These are phyloP conservation scores for Petrocephalus sullivani DNA, from an alignment of 2,797 vertebrate genomes.

Conservation along the genomic window DNA sequence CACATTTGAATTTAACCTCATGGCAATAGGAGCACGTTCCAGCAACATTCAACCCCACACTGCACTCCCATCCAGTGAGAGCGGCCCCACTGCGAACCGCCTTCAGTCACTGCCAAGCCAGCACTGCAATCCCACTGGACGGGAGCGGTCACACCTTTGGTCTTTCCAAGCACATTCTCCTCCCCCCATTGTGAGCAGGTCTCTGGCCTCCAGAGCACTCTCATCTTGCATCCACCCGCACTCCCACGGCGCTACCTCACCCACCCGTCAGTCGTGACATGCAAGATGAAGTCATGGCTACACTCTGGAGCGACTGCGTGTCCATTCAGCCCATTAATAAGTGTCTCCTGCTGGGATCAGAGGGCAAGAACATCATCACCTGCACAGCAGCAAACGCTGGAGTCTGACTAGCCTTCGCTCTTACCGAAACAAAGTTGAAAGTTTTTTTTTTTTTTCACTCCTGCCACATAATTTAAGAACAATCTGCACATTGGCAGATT, in stretches of 20 bases:
- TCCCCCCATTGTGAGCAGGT: background rate
- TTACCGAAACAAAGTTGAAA: background rate
- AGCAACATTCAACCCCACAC: background rate
- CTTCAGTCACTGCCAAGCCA: no score
- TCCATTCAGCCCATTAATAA: background rate
- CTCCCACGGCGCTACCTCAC: background rate
- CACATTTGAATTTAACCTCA: background rate
- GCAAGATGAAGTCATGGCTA: background rate
- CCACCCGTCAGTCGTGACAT: background rate
- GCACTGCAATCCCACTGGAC: background rate
- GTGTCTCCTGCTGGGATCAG: background rate
- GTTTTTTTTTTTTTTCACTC: background rate
- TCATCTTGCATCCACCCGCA: background rate
- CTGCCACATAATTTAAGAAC: background rate
- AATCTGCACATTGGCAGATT: background rate
- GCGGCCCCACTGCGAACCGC: background rate
- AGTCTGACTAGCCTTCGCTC: background rate
- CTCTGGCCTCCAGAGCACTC: background rate
- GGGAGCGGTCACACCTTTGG: background rate
- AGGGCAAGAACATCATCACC: background rate
- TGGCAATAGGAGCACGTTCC: background rate
- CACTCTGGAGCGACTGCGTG: background rate
- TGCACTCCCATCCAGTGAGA: background rate
- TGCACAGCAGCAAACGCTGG: background rate
- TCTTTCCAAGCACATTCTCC: background rate